Conservation (phyloP, 53 echinoderm and acorn worm genomes). For the Temnopleurus reevesii region DNA sequence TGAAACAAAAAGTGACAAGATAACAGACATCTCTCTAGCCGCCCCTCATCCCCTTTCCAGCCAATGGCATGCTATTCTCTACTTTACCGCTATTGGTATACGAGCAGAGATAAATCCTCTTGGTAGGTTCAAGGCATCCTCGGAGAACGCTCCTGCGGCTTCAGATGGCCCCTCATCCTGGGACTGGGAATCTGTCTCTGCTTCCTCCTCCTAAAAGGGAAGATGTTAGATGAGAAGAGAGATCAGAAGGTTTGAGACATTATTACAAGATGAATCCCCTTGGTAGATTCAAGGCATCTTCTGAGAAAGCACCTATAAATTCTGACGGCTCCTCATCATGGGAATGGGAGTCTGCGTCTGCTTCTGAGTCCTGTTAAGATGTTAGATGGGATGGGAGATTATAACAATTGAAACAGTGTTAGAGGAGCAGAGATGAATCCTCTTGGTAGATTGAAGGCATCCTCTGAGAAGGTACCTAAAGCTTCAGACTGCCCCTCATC, state of each 20-base stretch:
- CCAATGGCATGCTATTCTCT: no score
- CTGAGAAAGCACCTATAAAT: background rate
- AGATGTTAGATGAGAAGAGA: no score
- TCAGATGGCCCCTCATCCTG: background rate
- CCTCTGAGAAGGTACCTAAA: background rate
- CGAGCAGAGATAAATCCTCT: constrained; percentile 42
- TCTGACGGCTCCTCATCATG: background rate
- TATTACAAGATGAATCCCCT: constrained; percentile 36
- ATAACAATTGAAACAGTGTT: no score
- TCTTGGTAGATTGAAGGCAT: background rate
- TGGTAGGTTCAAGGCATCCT: constrained; percentile 9
- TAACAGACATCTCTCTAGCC: no score
- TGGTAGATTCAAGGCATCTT: constrained; percentile 1
- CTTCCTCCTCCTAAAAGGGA: constrained; percentile 13
- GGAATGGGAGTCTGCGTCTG: background rate
- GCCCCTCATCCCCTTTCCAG: no score
- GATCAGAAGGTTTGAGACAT: no score
- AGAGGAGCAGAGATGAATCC: constrained; percentile 44
- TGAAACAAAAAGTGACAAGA: no score
- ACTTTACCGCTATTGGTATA: constrained; percentile 42
- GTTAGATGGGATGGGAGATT: no score
- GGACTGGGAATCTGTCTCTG: background rate
- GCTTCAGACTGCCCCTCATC: background rate
- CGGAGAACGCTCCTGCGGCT: background rate
- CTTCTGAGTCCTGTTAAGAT: constrained; percentile 17